Conservation (phyloP, 2,888 invertebrate genomes). For the Ypsolopha scabrella region DNA sequence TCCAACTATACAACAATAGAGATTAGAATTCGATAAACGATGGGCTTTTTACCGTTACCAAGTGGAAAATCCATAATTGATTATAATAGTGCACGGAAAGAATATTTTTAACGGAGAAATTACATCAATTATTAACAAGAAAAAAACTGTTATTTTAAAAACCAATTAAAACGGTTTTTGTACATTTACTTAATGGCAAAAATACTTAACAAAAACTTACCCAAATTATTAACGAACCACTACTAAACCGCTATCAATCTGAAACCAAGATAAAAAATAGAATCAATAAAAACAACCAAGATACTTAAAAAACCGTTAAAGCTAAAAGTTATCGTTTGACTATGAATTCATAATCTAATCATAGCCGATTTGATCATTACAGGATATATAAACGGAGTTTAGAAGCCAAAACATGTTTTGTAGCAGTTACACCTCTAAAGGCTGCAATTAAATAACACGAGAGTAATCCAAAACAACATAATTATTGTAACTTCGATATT, state of each 20-base stretch:
- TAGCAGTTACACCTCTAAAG: neutral
- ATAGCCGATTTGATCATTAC: no score
- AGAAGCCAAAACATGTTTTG: neutral
- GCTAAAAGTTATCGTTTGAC: neutral
- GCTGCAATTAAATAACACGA: conserved; percentile 30
- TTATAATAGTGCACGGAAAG: no score
- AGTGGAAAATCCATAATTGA: no score
- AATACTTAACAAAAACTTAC: conserved; percentile 16
- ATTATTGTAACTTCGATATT: conserved; percentile 27
- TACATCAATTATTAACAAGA: no score
- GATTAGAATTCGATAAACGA: no score
- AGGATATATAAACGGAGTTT: no score
- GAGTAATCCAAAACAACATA: conserved; percentile 30
- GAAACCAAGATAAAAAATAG: conserved; percentile 21
- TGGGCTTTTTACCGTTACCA: no score
- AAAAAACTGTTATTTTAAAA: no score
- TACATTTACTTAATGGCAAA: neutral
- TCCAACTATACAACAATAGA: no score
- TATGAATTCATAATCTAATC: no score
- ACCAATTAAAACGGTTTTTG: neutral
- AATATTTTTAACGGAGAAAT: no score
- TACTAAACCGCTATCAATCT: conserved; percentile 22
- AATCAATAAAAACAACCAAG: neutral
- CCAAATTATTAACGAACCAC: conserved; percentile 28
- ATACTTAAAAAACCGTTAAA: conserved; percentile 3